These are phyloP conservation scores for Labroides dimidiatus DNA, from an alignment of 2,797 vertebrate species.

Conservation along the genomic window DNA sequence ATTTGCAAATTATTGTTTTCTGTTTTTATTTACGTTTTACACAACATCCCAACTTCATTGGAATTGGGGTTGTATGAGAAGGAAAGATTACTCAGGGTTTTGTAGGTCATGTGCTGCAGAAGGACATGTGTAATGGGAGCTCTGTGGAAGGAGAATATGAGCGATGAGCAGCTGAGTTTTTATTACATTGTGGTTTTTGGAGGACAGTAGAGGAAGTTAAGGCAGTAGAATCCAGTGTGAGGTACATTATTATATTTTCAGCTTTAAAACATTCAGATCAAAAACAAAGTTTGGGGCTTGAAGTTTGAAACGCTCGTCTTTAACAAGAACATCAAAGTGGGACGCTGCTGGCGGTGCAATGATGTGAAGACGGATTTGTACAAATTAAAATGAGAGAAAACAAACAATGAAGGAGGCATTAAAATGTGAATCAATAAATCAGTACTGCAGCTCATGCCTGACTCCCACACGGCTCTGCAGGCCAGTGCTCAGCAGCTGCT, in stretches of 20 bases:
- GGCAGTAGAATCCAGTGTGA: too few relatives aligned
- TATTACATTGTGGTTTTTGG: too few relatives aligned
- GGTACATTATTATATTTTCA: background rate
- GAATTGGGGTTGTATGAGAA: too few relatives aligned
- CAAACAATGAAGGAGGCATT: constrained; percentile 4
- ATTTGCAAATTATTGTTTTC: too few relatives aligned
- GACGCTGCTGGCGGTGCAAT: background rate
- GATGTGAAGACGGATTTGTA: constrained; percentile 27
- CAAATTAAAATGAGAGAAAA: constrained; percentile 22
- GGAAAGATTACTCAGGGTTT: too few relatives aligned
- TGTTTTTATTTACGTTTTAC: too few relatives aligned
- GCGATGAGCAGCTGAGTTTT: too few relatives aligned
- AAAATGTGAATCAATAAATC: constrained; percentile 54
- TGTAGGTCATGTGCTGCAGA: too few relatives aligned
- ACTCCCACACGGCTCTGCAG: constrained; percentile 42
- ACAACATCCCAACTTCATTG: too few relatives aligned
- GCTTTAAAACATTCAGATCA: background rate
- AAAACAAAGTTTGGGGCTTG: constrained; percentile 8
- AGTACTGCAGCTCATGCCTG: constrained; percentile 10
- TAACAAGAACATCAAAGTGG: background rate
- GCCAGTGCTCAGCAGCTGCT: constrained; percentile 27
- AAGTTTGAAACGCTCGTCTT: background rate
- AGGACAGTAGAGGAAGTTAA: too few relatives aligned
- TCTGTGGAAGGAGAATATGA: too few relatives aligned
- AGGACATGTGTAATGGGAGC: too few relatives aligned